phyloP scores from a whole-genome alignment of 2,113 vertebrate species.

The Columbina picui region DNA sequence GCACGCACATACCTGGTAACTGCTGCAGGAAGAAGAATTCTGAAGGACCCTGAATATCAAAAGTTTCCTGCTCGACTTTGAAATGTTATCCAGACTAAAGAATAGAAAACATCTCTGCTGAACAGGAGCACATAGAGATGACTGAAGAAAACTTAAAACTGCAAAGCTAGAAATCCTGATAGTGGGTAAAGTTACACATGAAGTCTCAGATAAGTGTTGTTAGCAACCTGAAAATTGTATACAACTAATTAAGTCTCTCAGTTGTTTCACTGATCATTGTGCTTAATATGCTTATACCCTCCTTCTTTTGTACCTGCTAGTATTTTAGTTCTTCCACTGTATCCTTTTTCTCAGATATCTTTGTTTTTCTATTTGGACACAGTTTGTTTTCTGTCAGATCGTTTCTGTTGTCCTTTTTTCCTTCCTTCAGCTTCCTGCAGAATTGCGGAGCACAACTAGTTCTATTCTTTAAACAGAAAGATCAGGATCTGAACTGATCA shows the following conservation, averaged over 20 bases:
- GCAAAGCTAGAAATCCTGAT: background rate
- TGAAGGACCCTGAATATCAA: background rate
- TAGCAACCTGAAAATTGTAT: background rate
- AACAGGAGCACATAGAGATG: background rate
- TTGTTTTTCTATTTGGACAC: background rate
- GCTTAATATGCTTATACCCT: background rate
- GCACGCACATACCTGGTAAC: fast-evolving
- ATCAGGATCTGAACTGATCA: background rate
- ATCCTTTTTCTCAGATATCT: background rate
- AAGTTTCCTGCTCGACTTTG: background rate
- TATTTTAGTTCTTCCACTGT: background rate
- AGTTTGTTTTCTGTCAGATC: background rate
- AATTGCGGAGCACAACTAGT: background rate
- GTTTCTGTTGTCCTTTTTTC: background rate
- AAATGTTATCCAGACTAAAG: background rate
- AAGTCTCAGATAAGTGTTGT: background rate
- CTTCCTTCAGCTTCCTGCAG: background rate
- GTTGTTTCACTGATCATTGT: background rate
- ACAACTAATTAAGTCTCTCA: background rate
- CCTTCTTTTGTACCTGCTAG: background rate
- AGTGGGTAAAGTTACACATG: background rate
- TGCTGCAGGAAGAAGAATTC: background rate
- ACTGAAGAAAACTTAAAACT: background rate
- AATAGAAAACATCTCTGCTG: background rate
- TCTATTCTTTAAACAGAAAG: background rate